A percentile compares a stretch with the other conserved stretches of the same genome.
phyloP scores from a whole-genome alignment of 2,113 vertebrate species.

The Fukomys damarensis region DNA sequence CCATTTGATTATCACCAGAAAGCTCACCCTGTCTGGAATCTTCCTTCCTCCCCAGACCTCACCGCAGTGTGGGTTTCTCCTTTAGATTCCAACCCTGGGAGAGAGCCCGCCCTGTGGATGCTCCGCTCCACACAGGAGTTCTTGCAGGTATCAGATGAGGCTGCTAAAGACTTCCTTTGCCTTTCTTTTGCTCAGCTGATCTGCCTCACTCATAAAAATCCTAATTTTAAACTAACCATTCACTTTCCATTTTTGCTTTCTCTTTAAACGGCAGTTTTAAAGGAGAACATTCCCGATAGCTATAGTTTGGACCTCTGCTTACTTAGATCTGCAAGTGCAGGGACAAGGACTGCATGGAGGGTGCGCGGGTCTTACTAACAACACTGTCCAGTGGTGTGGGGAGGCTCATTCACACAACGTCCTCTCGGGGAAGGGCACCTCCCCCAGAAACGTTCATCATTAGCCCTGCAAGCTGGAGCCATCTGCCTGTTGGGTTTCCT shows the following conservation, averaged over 20 bases:
- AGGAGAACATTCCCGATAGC: neutral
- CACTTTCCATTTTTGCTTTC: neutral
- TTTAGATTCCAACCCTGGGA: too few species aligned
- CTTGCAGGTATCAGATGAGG: neutral
- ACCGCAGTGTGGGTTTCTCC: neutral
- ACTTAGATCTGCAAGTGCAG: neutral
- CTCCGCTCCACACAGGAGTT: neutral
- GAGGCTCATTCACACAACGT: neutral
- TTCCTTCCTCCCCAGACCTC: neutral
- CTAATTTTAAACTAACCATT: neutral
- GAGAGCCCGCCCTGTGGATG: neutral
- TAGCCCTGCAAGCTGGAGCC: neutral
- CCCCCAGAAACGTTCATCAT: neutral
- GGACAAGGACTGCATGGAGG: neutral
- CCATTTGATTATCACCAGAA: neutral
- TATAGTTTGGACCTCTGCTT: neutral
- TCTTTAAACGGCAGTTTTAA: neutral
- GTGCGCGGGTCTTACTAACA: neutral
- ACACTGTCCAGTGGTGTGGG: neutral
- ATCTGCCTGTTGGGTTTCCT: neutral
- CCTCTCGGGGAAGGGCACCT: neutral
- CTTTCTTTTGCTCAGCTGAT: neutral
- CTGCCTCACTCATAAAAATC: neutral
- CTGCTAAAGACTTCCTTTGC: fast-evolving
- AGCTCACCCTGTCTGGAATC: neutral